Evolutionary conservation across 2,888 invertebrate species (phyloP), one percentile per base, ranked within the genome.

Genomic region (Scaptodrosophila latifasciaeformis): DNA sequence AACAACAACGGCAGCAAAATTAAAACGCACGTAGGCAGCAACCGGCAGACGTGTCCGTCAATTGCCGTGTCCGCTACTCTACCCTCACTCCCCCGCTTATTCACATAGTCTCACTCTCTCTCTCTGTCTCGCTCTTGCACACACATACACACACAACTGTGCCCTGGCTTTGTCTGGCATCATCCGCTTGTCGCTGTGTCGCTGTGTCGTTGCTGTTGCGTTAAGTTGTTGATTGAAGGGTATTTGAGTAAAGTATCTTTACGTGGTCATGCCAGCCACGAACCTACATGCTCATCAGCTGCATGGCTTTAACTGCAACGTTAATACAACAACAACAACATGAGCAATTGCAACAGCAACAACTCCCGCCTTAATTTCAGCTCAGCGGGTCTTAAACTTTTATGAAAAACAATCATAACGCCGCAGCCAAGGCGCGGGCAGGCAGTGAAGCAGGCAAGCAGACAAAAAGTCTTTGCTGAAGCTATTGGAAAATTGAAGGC

Each of bases 141-240:
- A n/a, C n/a, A n/a, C n/a, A n/a, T n/a, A n/a, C n/a, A n/a, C n/a
- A n/a, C n/a, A n/a, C n/a, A n/a, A n/a, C n/a, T n/a, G n/a, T n/a
- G n/a, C n/a, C n/a, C n/a, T n/a, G n/a, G n/a, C n/a, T n/a, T n/a
- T n/a, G n/a, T n/a, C n/a, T n/a, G n/a, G n/a, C 37, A 17, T 17
- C 37, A 17, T 24, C 7, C 24, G 4, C 24, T 24, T 24, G 24
- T 24, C 7, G 24, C 7, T 24, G 24, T 24, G n/a, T n/a, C n/a
- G n/a, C n/a, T n/a, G n/a, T n/a, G n/a, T n/a, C 37, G 18, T 17
- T 17, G 37, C 49, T n/a, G n/a, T n/a, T n/a, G 58, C 56, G 65
- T 56, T 62, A 70, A 67, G 62, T 70, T 72, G 62, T 67, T 72
- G 77, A 77, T 74, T 62, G 70, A 77, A 77, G 74, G 62, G 70